Base-by-base conservation (phyloP, 2,888 invertebrate genomes). In the Stenichneumon culpator region DNA sequence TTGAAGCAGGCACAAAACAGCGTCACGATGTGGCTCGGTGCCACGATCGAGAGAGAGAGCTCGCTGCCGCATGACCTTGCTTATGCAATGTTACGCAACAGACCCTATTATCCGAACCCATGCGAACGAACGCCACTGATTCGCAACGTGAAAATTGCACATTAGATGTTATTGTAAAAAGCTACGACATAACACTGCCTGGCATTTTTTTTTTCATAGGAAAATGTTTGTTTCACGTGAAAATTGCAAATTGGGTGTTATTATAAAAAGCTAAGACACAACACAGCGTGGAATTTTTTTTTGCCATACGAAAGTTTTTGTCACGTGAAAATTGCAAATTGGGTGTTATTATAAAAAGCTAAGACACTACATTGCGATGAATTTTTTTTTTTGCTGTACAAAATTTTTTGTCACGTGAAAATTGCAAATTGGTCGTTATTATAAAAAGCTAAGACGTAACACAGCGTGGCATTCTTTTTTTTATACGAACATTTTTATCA, bases 1-100 rank as follows among this genome's bases (percentile, higher is more conserved):
- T n/a, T 65, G 60, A 80, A 67, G 25, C 11, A 57, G 50, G 44
- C 50, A 57, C 11, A 3, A 77, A 65, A 70, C 57, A 22, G 44
- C 79, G 73, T 70, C 69, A 47, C 75, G 54, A 73, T 69, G 36
- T 81, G 84, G 84, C 84, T 44, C 68, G n/a, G 68, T 73, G 84
- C 77, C 83, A 74, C 32, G 22, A 28, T 36, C 52, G 19, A 16
- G 44, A 50, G 16, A 67, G 52, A 36, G 16, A 77, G 52, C 57
- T 32, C 65, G 60, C 68, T 47, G 65, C n/a, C 32, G 54, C 50
- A 47, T 72, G 84, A 81, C 84, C 84, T 84, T 84, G 25, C 19
- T 84, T 67, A 57, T 81, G 77, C 75, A 77, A 81, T 60, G 19
- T 72, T 77, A 72, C 36, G 75, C 39, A 84, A 84, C 77, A n/a